Base-by-base conservation (phyloP, 1,140 invertebrate species). In the Lordiphosa clarofinis region DNA sequence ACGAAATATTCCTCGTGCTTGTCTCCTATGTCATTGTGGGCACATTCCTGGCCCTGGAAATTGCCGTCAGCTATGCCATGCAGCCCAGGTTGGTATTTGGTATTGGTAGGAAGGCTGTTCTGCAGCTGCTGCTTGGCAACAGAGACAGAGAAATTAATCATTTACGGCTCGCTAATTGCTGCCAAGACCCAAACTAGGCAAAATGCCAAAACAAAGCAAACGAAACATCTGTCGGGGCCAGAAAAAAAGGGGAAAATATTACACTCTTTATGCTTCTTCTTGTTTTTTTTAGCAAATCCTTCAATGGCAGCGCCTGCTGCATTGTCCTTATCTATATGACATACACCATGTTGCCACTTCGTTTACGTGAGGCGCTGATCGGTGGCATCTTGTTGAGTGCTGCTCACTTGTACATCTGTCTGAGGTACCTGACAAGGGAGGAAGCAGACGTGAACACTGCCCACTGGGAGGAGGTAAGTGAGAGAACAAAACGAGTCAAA, bases 301-400 rank as follows among this genome's bases (percentile, higher is more conserved):
- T 88, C 46, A 88, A 88, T 64, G 87, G 87, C 52, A 88, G 86
- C 63, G 72, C 71, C 35, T 89, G 88, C 56, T 84, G 84, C 73
- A 72, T 88, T 9, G 92, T 97, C 54, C 96, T 95, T 90, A 94
- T 96, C 40, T 98, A 97, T 90, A 91, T 97, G 89, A 94, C 94
- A 21, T 97, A 97, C 84, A 95, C 95, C 0, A 92, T 97, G 64
- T 91, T 98, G 54, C 96, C 96, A 1, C 92, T 97, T 36, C 91
- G 94, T 46, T 92, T 97, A 65, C 92, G 94, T 65, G 93, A 96
- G 84, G 94, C 95, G 13, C 91, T 94, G 21, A 88, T 95, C 28
- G 93, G 93, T 19, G 95, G 95, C 12, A 76, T 93, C 2, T 82
- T 93, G 4, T 91, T 95, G 57, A 92, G 92, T 11, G 82, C 91